A percentile compares a stretch with the other conserved stretches of the same genome.
Conservation (phyloP, 2,797 vertebrate species). For the Chrosomus eos region DNA sequence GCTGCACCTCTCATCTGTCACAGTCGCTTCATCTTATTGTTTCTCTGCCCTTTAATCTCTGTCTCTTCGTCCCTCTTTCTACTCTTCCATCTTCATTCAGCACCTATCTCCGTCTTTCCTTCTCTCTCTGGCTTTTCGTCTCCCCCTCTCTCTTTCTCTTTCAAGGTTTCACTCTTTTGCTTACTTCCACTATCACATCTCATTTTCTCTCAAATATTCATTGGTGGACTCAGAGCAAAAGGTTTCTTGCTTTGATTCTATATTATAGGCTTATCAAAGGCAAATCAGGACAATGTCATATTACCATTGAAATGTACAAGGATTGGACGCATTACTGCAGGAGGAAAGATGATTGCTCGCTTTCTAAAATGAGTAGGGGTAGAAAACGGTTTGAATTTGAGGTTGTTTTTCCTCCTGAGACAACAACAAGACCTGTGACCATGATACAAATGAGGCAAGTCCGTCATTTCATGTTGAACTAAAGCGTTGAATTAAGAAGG, state of each 20-base stretch:
- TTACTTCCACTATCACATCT: slow-evolving; percentile 23
- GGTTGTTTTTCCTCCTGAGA: slow-evolving; percentile 7
- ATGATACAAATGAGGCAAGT: slow-evolving; percentile 17
- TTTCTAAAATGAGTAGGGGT: slow-evolving; percentile 27
- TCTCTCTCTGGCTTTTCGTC: slow-evolving; percentile 7
- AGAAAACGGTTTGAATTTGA: slow-evolving; percentile 29
- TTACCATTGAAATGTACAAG: slow-evolving; percentile 48
- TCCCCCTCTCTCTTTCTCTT: slow-evolving; percentile 22
- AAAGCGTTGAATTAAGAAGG: slow-evolving; percentile 1
- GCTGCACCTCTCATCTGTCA: slow-evolving; percentile 28
- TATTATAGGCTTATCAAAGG: slow-evolving; percentile 52
- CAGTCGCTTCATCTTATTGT: slow-evolving; percentile 60
- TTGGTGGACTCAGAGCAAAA: slow-evolving; percentile 42
- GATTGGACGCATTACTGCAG: slow-evolving; percentile 16
- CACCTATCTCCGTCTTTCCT: neutral
- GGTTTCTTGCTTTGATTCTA: slow-evolving; percentile 56
- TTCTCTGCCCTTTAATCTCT: slow-evolving; percentile 69
- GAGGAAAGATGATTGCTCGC: slow-evolving; percentile 36
- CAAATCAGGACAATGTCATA: slow-evolving; percentile 35
- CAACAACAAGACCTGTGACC: slow-evolving; percentile 13
- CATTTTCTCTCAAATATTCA: slow-evolving; percentile 39
- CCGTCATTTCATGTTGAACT: neutral
- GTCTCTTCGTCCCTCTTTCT: slow-evolving; percentile 62
- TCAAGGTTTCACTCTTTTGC: slow-evolving; percentile 32
- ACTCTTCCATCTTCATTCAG: slow-evolving; percentile 35